Base-by-base conservation (phyloP, 2,888 invertebrate genomes). In the Sesamia inferens region DNA sequence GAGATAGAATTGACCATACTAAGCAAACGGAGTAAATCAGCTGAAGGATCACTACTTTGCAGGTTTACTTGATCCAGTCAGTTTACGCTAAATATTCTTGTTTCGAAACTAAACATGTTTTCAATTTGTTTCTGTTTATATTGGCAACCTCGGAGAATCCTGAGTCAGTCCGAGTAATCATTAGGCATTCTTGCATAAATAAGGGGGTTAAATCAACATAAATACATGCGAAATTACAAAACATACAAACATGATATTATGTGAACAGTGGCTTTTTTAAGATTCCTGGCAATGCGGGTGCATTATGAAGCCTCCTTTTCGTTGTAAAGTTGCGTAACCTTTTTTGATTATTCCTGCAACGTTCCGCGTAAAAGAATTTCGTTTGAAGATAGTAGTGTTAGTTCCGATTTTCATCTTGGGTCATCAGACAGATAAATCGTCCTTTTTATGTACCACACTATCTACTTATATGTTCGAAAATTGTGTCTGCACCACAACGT, bases 81-180 rank as follows among this genome's bases (percentile, higher is more conserved):
- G 39, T 47, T 68, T 42, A 58, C 58, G 22, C 47, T 48, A 11
- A 24, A 54, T 59, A 74, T 22, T 48, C n/a, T 39, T 63, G 76
- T 81, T 75, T 44, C n/a, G 48, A 64, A 67, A 78, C 47, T 16
- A 48, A 67, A 75, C 63, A n/a, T 63, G 47, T 67, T 76, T 76
- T 47, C 55, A 62, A 76, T 65, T 47, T 57, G 11, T 6, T 68
- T 76, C 19, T 79, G 54, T 78, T 78, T 63, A 42, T 48, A 48
- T 76, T 78, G 82, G 78, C 78, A 65, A 31, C 13, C 24, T 48
- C 65, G 59, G 64, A 64, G 55, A 66, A 57, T 68, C 76, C 78
- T 75, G 47, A 73, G 57, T 80, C 39, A 68, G 69, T 67, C 24
- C 57, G 11, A 22, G 48, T 22, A 31, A 14, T 22, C 61, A 76